Base-by-base conservation (phyloP, 2,888 invertebrate species). In the Tetragnatha montana region DNA sequence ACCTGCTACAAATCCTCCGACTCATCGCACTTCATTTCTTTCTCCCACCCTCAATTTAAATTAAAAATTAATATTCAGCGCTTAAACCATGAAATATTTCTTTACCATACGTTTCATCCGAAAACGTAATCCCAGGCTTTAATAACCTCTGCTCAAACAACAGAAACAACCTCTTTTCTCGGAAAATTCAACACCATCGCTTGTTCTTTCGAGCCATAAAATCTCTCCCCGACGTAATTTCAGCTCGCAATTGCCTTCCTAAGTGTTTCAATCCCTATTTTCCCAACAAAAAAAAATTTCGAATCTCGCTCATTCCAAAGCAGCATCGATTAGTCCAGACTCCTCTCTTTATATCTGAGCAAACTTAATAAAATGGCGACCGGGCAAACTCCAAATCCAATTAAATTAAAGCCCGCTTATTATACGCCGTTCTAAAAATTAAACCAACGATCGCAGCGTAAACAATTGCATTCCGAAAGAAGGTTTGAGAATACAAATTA, bases 331-430 rank as follows among this genome's bases (percentile, higher is more conserved):
- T 60, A 17, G 35, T 35, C 0, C 60, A 10, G 17, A 60, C 60
- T 17, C 60, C 8, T 17, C 12, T 60, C 60, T 60, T 35, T 60
- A 60, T 60, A 17, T 60, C 60, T 60, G 12, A 60, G 17, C 17
- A 60, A 60, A 60, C 60, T 60, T 60, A 60, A 60, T 60, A 60
- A 60, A 60, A 60, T 17, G 60, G 60, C 60, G 60, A 17, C 60
- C 17, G 60, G 14, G 60, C 4, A 60, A 10, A 60, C 60, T 21
- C 17, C 21, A 19, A 19, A 19, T 50, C 50, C 21, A 76, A 49
- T 50, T 19, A 76, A 76, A 76, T 76, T 76, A 76, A 76, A 21
- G n/a, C 76, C 14, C 19, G 50, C 21, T 19, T 17, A 47, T 74
- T 74, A 35, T 74, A 17, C 35, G 74, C 22, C 17, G 22, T 22